These are phyloP conservation scores for Drosophila rellima DNA, from an alignment of 2,888 invertebrate species.

Conservation along the genomic window DNA sequence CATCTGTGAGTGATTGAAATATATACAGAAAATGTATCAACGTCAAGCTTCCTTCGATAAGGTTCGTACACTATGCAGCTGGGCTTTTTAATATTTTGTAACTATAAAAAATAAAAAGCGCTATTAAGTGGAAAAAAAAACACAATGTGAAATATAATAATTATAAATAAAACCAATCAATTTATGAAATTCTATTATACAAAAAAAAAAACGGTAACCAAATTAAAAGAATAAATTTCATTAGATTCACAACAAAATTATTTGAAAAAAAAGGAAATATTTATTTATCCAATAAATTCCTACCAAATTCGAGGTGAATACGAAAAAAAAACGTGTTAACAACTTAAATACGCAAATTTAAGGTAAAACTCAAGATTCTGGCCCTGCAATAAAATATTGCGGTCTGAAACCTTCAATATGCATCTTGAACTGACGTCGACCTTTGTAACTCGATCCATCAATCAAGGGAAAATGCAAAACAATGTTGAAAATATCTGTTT, in stretches of 20 bases:
- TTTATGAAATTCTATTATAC: background rate
- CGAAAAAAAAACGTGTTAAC: background rate
- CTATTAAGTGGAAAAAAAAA: background rate
- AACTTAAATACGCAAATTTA: slow-evolving; percentile 23
- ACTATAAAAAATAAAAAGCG: background rate
- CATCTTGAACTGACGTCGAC: slow-evolving; percentile 19
- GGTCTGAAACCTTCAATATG: slow-evolving; percentile 27
- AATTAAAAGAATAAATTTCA: background rate
- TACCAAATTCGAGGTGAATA: background rate
- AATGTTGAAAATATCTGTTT: slow-evolving; percentile 39
- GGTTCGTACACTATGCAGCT: slow-evolving; percentile 64
- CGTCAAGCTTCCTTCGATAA: slow-evolving; percentile 83
- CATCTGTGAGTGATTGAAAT: slow-evolving; percentile 15
- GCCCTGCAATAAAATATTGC: slow-evolving; percentile 20
- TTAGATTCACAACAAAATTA: no score
- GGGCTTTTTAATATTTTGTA: background rate
- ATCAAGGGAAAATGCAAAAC: slow-evolving; percentile 6
- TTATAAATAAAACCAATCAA: background rate
- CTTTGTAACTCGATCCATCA: slow-evolving; percentile 37
- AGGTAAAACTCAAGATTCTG: slow-evolving; percentile 7
- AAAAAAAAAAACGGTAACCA: background rate
- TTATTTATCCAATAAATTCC: no score
- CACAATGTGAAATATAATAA: slow-evolving; percentile 7
- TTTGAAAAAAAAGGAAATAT: no score
- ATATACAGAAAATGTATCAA: slow-evolving; percentile 72